phyloP scores from a whole-genome alignment of 2,888 invertebrate species.

The Eumacrocentrus americanus region DNA sequence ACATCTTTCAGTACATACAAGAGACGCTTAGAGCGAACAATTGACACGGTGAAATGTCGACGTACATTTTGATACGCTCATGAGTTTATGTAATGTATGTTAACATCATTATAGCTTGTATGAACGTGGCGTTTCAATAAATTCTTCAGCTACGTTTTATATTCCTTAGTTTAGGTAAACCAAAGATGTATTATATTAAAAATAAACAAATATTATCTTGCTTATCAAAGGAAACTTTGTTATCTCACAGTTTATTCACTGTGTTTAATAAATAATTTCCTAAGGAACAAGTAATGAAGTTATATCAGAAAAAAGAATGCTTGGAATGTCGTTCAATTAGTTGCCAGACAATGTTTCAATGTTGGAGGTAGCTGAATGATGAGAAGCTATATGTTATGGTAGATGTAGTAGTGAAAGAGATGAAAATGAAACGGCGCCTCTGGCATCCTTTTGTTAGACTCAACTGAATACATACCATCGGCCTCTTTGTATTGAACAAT shows the following conservation, averaged over 20 bases:
- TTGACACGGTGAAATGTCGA: no score
- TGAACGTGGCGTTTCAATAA: no score
- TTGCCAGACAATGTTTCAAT: not conserved
- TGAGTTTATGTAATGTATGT: no score
- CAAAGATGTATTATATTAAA: no score
- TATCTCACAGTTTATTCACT: no score
- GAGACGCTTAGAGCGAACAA: conserved; percentile 30
- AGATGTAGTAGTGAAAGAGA: not conserved
- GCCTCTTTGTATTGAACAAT: conserved; percentile 68
- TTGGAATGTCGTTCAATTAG: conserved; percentile 9
- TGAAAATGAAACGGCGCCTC: not conserved
- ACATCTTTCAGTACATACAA: conserved; percentile 60
- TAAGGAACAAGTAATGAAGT: no score
- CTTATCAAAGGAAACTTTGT: no score
- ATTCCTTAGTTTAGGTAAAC: no score
- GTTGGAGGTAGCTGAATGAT: conserved; percentile 1
- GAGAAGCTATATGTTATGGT: conserved; percentile 3
- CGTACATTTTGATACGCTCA: no score
- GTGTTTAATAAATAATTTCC: no score
- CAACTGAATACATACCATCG: conserved; percentile 59
- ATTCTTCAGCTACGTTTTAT: no score
- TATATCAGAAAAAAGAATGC: not conserved
- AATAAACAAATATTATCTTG: not conserved
- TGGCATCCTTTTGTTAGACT: not conserved
- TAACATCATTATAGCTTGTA: no score